Percentiles rank a stretch among this genome's conserved stretches.
phyloP scores from a whole-genome alignment of 2,113 vertebrate species.

The Dryoscopus gambensis region DNA sequence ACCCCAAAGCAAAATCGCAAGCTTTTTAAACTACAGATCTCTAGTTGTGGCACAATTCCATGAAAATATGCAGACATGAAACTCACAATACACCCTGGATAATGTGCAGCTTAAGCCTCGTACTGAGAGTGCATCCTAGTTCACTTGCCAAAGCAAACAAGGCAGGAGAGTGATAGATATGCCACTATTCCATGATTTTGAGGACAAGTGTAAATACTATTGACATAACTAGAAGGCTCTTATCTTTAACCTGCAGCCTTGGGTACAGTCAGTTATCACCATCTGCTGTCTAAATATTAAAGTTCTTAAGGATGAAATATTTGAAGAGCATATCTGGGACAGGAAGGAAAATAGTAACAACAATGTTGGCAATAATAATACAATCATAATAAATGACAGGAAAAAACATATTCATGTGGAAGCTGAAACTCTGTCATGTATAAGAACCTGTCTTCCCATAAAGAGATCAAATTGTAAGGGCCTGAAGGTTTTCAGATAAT shows the following conservation, averaged over 20 bases:
- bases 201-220: neutral
- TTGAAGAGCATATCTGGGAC: neutral
- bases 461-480: slow-evolving; percentile 13
- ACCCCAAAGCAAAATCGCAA: neutral
- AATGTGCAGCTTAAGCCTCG: neutral
- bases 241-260: neutral
- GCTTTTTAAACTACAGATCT: neutral
- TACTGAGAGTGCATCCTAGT: neutral
- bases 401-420: neutral
- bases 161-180: neutral
- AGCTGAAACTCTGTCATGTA: neutral
- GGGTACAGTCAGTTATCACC: neutral
- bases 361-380: neutral
- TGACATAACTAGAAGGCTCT: neutral
- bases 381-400: neutral
- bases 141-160: neutral
- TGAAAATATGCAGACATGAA: neutral
- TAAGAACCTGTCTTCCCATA: neutral
- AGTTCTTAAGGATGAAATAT: neutral
- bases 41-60: neutral
- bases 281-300: slow-evolving; percentile 23
- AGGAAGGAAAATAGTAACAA: neutral
- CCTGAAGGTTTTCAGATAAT: slow-evolving; percentile 34
- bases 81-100: neutral
- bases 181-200: neutral